Evolutionary conservation across 2,113 vertebrate species (phyloP).

Genomic region (Rattus rattus): DNA sequence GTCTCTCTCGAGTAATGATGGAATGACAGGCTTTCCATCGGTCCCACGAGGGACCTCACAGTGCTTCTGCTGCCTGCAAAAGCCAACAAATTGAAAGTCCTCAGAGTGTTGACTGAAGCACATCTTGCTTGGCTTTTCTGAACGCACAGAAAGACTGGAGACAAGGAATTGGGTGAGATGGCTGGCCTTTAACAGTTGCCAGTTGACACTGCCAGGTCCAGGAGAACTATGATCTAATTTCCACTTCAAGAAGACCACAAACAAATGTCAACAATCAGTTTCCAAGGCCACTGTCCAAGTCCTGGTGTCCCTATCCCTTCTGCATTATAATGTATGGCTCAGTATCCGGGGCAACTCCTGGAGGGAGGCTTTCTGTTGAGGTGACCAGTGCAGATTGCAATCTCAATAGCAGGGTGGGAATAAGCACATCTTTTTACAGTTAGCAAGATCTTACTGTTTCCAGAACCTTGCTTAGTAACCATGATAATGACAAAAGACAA

Average conservation of each 20-base stretch:
- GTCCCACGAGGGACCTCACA: too few relatives aligned
- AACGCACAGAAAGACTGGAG: conserved; percentile 33
- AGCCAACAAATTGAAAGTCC: neutral
- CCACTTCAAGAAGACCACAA: conserved; percentile 72
- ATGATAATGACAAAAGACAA: neutral
- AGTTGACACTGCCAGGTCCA: conserved; percentile 66
- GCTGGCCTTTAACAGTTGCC: conserved; percentile 53
- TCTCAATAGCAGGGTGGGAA: neutral
- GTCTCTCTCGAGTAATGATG: neutral
- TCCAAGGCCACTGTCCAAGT: conserved; percentile 72
- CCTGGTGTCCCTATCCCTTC: conserved; percentile 58
- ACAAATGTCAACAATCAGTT: conserved; percentile 80
- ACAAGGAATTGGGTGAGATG: conserved; percentile 57
- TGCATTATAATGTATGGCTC: conserved; percentile 69
- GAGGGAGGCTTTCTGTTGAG: conserved; percentile 7
- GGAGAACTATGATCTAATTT: conserved; percentile 79
- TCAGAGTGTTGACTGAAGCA: neutral
- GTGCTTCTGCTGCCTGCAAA: neutral
- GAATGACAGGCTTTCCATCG: neutral
- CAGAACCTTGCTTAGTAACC: conserved; percentile 8
- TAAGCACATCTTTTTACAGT: conserved; percentile 41
- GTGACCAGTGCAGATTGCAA: conserved; percentile 31
- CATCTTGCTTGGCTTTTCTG: conserved; percentile 46
- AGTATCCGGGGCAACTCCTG: conserved; percentile 67
- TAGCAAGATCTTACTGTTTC: conserved; percentile 32